Evolutionary conservation across 2,113 vertebrate species (phyloP), one percentile per base, ranked within the genome.

Genomic region (Garra rufa): DNA sequence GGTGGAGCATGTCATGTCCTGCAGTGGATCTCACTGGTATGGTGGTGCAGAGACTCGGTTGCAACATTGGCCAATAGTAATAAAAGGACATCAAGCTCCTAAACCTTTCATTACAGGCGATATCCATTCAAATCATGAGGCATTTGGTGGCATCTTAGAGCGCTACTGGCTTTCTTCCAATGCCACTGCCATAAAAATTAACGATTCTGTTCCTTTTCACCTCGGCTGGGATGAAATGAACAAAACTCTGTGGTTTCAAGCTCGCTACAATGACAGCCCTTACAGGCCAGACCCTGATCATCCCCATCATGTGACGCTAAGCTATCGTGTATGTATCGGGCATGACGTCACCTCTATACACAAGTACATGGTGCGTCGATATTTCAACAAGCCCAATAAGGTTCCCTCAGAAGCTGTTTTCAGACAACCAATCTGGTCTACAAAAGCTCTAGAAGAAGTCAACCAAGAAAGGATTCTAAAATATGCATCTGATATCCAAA

Each of bases 121-220:
- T 0, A 93, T 99, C 73, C 96, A 96, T 91, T 93, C 95, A 2
- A 96, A 96, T 57, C 92, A 95, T 0, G 93, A 96, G 0, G 95
- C 94, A 3, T 99, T 99, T 9, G 98, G 98, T 0, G 95, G 97
- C 83, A 97, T 99, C 89, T 91, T 99, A 0, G 98, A 99, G 87
- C 96, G 97, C 70, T 99, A 99, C 89, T 99, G 98, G 98, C 91
- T 99, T 48, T 99, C 98, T 0, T 98, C 97, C 2, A 98, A 96
- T 3, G 97, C 97, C 0, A 96, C 95, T 0, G 97, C 97, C 73
- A 97, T 99, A 89, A 98, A 99, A 92, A 97, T 99, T 74, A 99
- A 97, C 0, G 96, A 97, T 88, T 98, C 97, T 0, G 98, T 99
- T 44, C 97, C 98, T 8, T 98, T 99, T 91, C 96, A 99, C 89